A percentile compares a stretch with the other conserved stretches of the same genome.
These are phyloP conservation scores for Murina feae DNA, from an alignment of 2,113 vertebrate genomes.

Conservation along the genomic window DNA sequence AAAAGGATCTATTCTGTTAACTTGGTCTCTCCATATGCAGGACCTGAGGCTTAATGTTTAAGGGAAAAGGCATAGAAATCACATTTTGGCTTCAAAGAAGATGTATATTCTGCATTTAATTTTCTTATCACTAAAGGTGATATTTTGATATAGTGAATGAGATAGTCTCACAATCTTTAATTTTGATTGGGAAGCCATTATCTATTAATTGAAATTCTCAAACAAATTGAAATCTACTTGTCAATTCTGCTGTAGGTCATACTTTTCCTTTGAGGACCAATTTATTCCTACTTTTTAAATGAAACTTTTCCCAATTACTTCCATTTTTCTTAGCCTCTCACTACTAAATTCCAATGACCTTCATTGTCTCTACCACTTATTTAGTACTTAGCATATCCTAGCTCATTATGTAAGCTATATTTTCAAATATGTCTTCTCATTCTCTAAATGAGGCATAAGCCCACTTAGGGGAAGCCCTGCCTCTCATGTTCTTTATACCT, in stretches of 20 bases:
- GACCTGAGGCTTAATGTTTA: background rate
- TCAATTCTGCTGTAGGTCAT: background rate
- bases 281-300: background rate
- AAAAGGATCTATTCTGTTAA: background rate
- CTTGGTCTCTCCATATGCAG: background rate
- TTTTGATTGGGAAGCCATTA: background rate
- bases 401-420: background rate
- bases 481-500: background rate
- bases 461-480: background rate
- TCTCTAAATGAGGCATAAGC: constrained; percentile 9
- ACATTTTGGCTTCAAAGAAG: background rate
- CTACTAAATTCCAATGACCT: background rate
- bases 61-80: background rate
- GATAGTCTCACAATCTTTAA: background rate
- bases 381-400: background rate
- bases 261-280: background rate
- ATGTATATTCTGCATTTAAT: background rate
- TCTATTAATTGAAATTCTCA: background rate
- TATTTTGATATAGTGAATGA: background rate
- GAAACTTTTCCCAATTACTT: background rate
- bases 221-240: background rate
- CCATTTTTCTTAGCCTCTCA: background rate
- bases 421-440: constrained; percentile 37
- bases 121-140: background rate
- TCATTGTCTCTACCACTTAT: background rate